Conservation (phyloP, 1,140 invertebrate genomes). For the Diabrotica virgifera region DNA sequence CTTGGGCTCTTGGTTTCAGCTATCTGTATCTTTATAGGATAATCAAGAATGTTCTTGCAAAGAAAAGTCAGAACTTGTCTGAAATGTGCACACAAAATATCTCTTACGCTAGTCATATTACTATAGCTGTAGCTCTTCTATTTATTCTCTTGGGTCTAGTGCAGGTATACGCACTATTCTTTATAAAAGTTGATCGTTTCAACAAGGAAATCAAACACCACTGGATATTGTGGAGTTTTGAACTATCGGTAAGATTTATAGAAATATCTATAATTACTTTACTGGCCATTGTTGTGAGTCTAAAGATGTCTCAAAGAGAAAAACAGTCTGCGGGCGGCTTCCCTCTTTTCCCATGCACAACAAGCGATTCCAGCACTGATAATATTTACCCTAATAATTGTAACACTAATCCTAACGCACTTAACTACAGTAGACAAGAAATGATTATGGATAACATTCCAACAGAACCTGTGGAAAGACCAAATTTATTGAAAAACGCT, state of each 20-base stretch:
- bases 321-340: constrained; percentile 66
- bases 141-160: constrained; percentile 77
- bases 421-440: constrained; percentile 72
- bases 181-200: constrained; percentile 58
- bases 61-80: constrained; percentile 62
- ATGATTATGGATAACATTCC: constrained; percentile 55
- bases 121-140: constrained; percentile 76
- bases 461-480: constrained; percentile 51
- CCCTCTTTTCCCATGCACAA: constrained; percentile 72
- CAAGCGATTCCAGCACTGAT: constrained; percentile 74
- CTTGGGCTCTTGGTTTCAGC: constrained; percentile 73
- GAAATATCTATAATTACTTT: constrained; percentile 80
- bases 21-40: constrained; percentile 81
- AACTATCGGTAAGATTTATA: constrained; percentile 76
- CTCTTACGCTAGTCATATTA: constrained; percentile 80
- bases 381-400: constrained; percentile 81
- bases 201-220: constrained; percentile 52
- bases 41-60: constrained; percentile 62
- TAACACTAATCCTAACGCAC: constrained; percentile 78
- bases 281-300: constrained; percentile 77
- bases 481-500: constrained; percentile 48
- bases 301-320: constrained; percentile 59
- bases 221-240: constrained; percentile 89
- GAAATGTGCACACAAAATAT: constrained; percentile 66
- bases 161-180: constrained; percentile 80